Evolutionary conservation across 2,113 vertebrate genomes (phyloP).

Genomic region (Rutilus rutilus): DNA sequence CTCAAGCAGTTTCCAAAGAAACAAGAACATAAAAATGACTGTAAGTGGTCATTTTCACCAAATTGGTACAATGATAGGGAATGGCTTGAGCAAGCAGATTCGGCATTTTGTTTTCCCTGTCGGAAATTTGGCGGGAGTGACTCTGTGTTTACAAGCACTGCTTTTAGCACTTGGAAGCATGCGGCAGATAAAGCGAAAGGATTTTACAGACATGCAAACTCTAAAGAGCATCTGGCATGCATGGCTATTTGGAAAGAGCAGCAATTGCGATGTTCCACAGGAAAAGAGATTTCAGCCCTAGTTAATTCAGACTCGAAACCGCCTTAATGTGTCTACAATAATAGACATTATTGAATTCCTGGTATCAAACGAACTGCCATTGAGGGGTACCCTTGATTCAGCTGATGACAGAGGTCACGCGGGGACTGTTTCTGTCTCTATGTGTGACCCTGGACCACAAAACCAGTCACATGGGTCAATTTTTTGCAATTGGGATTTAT

Average conservation of each 20-base stretch:
- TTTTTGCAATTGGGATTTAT: too few relatives aligned
- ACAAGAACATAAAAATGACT: neutral
- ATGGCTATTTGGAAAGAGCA: conserved; percentile 3
- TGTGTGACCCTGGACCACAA: too few relatives aligned
- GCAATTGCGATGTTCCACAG: neutral
- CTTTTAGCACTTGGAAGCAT: neutral
- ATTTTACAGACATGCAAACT: neutral
- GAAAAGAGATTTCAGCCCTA: neutral
- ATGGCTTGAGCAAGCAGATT: neutral
- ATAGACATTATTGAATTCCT: conserved; percentile 13
- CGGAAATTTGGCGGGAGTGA: neutral
- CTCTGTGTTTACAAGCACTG: neutral
- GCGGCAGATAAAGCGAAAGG: neutral
- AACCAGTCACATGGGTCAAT: too few relatives aligned
- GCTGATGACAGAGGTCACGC: neutral
- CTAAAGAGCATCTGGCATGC: neutral
- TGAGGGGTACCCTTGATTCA: neutral
- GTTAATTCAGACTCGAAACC: neutral
- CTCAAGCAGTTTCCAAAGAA: neutral
- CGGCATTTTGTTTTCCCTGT: neutral
- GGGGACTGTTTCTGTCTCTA: neutral
- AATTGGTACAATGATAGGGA: neutral
- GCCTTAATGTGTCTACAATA: neutral
- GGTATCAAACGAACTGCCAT: neutral
- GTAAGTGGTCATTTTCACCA: neutral